Evolutionary conservation across 2,888 invertebrate species (phyloP), one percentile per base, ranked within the genome.

Genomic region (Acrobasis consociella): DNA sequence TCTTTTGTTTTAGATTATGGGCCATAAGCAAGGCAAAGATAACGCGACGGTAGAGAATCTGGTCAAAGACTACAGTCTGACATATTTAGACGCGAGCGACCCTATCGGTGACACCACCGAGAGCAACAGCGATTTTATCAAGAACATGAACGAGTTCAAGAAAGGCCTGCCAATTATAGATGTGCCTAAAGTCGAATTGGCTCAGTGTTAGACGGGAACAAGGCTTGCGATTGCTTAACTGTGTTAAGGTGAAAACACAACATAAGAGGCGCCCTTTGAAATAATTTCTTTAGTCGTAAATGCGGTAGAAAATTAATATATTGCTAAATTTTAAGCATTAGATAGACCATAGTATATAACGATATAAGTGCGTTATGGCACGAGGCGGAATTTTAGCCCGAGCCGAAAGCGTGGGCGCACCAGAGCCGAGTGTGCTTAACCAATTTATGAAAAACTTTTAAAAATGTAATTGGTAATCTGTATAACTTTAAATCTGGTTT

Each of bases 101-200:
- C 79, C 83, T 0, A 63, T 77, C 5, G 87, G 84, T 0, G 85
- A 86, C 67, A 64, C 76, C 0, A 58, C 56, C 0, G 89, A 87
- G 49, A 78, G 75, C 64, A 71, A 73, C 51, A 73, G 75, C 0
- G 78, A 82, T 39, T 91, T 88, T 67, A 81, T 92, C 31, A 78
- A 42, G 2, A 75, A 91, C 62, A 81, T 89, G 0, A 67, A 72
- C 0, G 58, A 64, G 0, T 91, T 91, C 69, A 86, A 80, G 55
- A 65, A 31, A 2, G 64, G 70, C 0, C 69, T 89, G 15, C 82
- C 86, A 0, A 62, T 84, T 9, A 76, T 88, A 9, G 49, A 71
- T 0, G 79, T 86, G 9, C 79, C 83, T 1, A 81, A 76, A 62
- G 72, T 86, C 0, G 70, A 82, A 16, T 66, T 89, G 15, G 74